These are phyloP conservation scores for Cephalopterus ornatus DNA, from an alignment of 2,113 vertebrate genomes.

Conservation along the genomic window DNA sequence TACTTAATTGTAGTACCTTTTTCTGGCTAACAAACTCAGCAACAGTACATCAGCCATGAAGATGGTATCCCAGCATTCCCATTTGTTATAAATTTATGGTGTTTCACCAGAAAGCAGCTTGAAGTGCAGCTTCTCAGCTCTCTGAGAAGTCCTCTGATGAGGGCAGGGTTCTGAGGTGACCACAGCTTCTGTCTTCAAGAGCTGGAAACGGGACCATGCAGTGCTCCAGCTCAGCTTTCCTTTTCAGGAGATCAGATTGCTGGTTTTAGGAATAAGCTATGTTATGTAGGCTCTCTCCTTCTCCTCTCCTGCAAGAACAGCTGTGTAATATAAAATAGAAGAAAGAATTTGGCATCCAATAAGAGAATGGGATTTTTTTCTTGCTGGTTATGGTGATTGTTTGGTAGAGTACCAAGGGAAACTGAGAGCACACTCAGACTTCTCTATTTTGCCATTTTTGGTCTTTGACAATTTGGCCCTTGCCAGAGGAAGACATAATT, in stretches of 20 bases:
- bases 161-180: neutral
- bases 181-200: neutral
- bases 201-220: neutral
- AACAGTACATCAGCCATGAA: neutral
- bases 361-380: neutral
- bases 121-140: neutral
- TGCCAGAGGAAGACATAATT: conserved; percentile 8
- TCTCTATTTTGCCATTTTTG: neutral
- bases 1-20: neutral
- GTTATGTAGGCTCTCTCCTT: neutral
- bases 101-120: neutral
- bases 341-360: neutral
- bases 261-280: neutral
- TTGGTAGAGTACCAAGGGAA: conserved; percentile 28
- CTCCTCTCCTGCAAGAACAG: neutral
- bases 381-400: neutral
- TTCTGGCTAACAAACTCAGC: neutral
- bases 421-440: neutral
- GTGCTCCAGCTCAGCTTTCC: neutral
- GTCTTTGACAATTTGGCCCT: conserved; percentile 27
- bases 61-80: neutral
- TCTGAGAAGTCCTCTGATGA: neutral
- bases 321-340: conserved; percentile 12
- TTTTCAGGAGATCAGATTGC: neutral
- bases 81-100: fast-evolving